A percentile compares a stretch with the other conserved stretches of the same genome.
phyloP scores from a whole-genome alignment of 2,113 vertebrate species.

The Pelusios castaneus region DNA sequence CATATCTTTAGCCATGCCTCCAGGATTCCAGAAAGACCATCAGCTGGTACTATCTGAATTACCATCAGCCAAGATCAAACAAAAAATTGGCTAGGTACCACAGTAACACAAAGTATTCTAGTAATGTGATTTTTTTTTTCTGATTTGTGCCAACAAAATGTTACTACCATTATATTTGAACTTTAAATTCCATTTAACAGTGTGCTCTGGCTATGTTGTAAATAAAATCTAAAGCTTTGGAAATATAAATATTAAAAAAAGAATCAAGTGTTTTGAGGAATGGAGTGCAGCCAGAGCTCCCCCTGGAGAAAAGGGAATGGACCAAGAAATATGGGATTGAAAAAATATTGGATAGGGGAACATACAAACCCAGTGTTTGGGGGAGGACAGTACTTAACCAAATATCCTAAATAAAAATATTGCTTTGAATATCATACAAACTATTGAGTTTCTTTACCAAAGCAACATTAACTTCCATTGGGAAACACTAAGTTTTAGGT shows the following conservation, averaged over 20 bases:
- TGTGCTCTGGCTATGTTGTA: neutral
- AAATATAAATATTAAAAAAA: neutral
- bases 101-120: neutral
- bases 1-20: no score
- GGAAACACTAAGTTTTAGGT: neutral
- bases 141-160: neutral
- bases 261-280: neutral
- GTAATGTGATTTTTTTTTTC: neutral
- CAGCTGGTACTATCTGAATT: neutral
- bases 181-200: neutral
- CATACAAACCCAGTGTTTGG: neutral
- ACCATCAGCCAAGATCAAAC: neutral
- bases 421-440: neutral
- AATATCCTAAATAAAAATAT: neutral
- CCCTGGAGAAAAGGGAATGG: neutral
- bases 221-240: neutral
- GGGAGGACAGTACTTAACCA: neutral
- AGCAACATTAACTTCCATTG: neutral
- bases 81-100: neutral
- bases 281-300: neutral
- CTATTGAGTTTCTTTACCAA: neutral
- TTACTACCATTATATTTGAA: neutral
- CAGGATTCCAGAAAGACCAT: no score
- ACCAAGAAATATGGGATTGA: neutral
- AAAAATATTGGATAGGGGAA: neutral